phyloP scores from a whole-genome alignment of 1,140 invertebrate genomes.

The Aphaenogaster rudis region DNA sequence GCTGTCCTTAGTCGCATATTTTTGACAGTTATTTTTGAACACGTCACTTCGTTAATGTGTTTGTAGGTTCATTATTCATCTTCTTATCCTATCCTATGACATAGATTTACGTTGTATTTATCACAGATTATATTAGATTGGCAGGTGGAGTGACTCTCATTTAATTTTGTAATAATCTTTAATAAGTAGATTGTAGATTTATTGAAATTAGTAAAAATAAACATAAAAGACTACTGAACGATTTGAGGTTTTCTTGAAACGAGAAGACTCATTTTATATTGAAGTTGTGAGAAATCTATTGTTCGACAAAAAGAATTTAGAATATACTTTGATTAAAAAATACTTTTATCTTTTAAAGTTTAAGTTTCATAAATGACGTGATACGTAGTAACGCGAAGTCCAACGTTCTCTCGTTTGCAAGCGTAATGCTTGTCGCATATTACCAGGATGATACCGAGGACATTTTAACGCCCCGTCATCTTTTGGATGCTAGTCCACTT shows the following conservation, averaged over 20 bases:
- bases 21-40: background rate
- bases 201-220: background rate
- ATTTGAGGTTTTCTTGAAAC: background rate
- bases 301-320: background rate
- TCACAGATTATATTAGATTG: background rate
- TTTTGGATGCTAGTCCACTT: slow-evolving; percentile 44
- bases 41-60: background rate
- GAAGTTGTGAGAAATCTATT: background rate
- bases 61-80: background rate
- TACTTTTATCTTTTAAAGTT: slow-evolving; percentile 14
- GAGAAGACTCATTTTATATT: background rate
- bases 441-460: slow-evolving; percentile 45
- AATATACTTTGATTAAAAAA: background rate
- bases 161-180: background rate
- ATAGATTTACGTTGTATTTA: background rate
- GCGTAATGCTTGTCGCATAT: slow-evolving; percentile 54
- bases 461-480: slow-evolving; percentile 69
- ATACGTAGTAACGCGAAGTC: slow-evolving; percentile 8
- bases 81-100: background rate
- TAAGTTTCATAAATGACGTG: slow-evolving; percentile 7
- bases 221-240: background rate
- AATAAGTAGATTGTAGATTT: background rate
- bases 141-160: background rate
- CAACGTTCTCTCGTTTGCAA: background rate
- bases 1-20: background rate